phyloP scores from a whole-genome alignment of 2,797 vertebrate species.

The Anguilla pacifica region DNA sequence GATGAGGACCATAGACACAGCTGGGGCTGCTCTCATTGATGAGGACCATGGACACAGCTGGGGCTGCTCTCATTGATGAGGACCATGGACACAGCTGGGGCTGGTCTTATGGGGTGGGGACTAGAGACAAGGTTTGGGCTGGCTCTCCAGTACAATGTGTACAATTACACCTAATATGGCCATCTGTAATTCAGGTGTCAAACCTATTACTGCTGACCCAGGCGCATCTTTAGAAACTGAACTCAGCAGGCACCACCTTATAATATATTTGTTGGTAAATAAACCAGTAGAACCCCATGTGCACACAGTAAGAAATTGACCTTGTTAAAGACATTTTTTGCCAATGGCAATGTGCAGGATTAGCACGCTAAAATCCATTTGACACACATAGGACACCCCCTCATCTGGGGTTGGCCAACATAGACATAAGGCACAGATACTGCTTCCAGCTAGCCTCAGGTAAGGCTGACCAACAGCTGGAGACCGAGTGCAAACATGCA shows the following conservation, averaged over 20 bases:
- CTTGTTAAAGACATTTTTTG: not conserved
- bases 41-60: not conserved
- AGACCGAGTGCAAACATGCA: not conserved
- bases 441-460: not conserved
- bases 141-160: too few species aligned
- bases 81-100: not conserved
- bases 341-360: not conserved
- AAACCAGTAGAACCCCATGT: not conserved
- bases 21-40: not conserved
- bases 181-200: not conserved
- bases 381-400: not conserved
- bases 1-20: not conserved
- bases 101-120: too few species aligned
- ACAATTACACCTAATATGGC: not conserved
- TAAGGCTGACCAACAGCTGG: not conserved
- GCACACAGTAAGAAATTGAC: not conserved
- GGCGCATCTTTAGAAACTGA: not conserved
- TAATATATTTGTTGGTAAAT: not conserved
- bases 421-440: not conserved
- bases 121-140: too few species aligned
- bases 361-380: not conserved
- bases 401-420: not conserved
- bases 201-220: not conserved
- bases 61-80: not conserved
- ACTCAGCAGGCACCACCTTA: not conserved